phyloP scores from a whole-genome alignment of 2,888 invertebrate genomes.

The Hofmannophila pseudospretella region DNA sequence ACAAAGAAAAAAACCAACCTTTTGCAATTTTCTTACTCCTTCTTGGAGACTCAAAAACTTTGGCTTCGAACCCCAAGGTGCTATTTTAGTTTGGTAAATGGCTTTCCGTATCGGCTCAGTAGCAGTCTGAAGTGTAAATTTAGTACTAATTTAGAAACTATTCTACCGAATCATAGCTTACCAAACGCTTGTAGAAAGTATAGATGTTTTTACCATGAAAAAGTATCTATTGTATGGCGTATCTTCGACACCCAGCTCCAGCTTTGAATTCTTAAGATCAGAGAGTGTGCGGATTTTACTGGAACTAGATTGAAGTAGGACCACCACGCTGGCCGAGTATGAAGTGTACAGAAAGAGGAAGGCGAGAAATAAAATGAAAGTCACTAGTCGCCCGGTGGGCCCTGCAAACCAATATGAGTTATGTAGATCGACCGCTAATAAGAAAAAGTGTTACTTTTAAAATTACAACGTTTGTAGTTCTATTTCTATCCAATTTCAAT shows the following conservation, averaged over 20 bases:
- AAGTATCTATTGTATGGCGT: conserved; percentile 80
- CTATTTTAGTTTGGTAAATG: conserved; percentile 46
- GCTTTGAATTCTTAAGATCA: conserved; percentile 81
- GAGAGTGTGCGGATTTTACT: conserved; percentile 79
- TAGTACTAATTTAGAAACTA: too few relatives aligned
- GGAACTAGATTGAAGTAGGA: conserved; percentile 83
- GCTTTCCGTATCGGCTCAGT: conserved; percentile 43
- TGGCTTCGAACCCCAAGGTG: conserved; percentile 59
- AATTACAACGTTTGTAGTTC: too few relatives aligned
- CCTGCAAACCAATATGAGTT: conserved; percentile 41
- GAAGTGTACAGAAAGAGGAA: conserved; percentile 84
- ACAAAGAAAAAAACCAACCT: not conserved
- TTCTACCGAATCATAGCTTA: too few relatives aligned
- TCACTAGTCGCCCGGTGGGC: conserved; percentile 74
- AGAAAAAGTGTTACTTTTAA: too few relatives aligned
- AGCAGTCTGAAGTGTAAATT: conserved; percentile 56
- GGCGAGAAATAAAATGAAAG: conserved; percentile 78
- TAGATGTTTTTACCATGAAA: conserved; percentile 80
- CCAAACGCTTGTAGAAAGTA: too few relatives aligned
- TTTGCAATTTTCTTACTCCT: conserved; percentile 42
- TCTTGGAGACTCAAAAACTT: conserved; percentile 65
- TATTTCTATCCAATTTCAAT: too few relatives aligned
- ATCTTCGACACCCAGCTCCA: conserved; percentile 82
- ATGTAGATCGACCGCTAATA: not conserved
- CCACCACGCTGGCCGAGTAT: conserved; percentile 86